Conservation (phyloP, 1,140 invertebrate species). For the Platorchestia sp. region DNA sequence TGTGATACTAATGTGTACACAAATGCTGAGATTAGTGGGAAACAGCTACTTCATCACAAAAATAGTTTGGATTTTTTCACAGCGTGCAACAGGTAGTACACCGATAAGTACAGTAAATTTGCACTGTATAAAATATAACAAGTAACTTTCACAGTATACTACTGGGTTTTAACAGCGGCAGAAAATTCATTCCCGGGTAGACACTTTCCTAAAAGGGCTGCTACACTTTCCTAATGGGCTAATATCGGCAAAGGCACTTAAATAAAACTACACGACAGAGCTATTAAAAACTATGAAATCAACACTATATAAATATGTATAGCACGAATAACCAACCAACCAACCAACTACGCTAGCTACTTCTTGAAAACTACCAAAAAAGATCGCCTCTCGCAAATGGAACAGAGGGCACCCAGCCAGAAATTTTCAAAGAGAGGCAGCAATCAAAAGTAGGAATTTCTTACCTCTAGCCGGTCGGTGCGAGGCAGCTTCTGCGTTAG, state of each 20-base stretch:
- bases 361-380: background rate
- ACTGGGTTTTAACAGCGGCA: background rate
- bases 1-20: background rate
- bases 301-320: background rate
- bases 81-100: background rate
- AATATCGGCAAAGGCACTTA: background rate
- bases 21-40: background rate
- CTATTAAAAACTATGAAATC: background rate
- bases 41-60: background rate
- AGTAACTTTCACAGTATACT: background rate
- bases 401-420: background rate
- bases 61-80: background rate
- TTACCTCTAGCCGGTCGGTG: slow-evolving; percentile 96
- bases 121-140: background rate
- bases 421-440: background rate
- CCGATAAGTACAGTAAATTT: background rate
- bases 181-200: background rate
- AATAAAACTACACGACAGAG: background rate
- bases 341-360: background rate
- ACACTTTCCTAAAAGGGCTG: background rate
- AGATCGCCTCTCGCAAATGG: background rate
- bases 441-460: slow-evolving; percentile 67
- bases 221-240: background rate
- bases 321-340: background rate
- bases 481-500: slow-evolving; percentile 87